Percentiles rank a stretch among this genome's conserved stretches.
phyloP scores from a whole-genome alignment of 2,113 vertebrate species.

The Tragulus kanchil region DNA sequence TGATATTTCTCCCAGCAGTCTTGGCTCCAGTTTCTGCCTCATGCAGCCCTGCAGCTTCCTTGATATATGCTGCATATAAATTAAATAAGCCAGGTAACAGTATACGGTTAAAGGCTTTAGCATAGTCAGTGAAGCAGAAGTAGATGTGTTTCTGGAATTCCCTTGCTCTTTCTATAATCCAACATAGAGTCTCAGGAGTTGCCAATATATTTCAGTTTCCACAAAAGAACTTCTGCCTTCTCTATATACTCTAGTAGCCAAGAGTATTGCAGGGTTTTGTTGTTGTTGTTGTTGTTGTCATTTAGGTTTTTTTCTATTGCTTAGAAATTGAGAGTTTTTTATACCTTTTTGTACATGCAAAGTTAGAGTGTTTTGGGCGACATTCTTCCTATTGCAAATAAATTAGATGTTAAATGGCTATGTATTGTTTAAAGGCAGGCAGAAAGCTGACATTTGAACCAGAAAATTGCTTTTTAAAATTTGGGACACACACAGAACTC shows the following conservation, averaged over 20 bases:
- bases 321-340: constrained; percentile 50
- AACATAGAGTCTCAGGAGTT: constrained; percentile 68
- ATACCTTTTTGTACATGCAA: neutral
- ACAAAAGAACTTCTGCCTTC: constrained; percentile 27
- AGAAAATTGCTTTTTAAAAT: neutral
- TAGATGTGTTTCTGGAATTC: too few relatives aligned
- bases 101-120: too few relatives aligned
- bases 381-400: constrained; percentile 59
- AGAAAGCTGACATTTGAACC: constrained; percentile 39
- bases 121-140: too few relatives aligned
- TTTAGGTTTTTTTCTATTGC: too few relatives aligned
- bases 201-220: constrained; percentile 46
- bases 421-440: constrained; percentile 61
- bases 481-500: neutral
- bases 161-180: too few relatives aligned
- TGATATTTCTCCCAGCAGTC: too few relatives aligned
- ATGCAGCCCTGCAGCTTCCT: too few relatives aligned
- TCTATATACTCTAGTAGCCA: constrained; percentile 47
- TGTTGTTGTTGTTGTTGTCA: too few relatives aligned
- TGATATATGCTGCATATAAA: too few relatives aligned
- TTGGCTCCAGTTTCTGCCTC: too few relatives aligned
- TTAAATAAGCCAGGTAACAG: too few relatives aligned
- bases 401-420: constrained; percentile 54
- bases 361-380: neutral
- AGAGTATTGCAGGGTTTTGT: constrained; percentile 63